Evolutionary conservation across 2,797 vertebrate species (phyloP), one percentile per base, ranked within the genome.

Genomic region (Oryzias sinensis): DNA sequence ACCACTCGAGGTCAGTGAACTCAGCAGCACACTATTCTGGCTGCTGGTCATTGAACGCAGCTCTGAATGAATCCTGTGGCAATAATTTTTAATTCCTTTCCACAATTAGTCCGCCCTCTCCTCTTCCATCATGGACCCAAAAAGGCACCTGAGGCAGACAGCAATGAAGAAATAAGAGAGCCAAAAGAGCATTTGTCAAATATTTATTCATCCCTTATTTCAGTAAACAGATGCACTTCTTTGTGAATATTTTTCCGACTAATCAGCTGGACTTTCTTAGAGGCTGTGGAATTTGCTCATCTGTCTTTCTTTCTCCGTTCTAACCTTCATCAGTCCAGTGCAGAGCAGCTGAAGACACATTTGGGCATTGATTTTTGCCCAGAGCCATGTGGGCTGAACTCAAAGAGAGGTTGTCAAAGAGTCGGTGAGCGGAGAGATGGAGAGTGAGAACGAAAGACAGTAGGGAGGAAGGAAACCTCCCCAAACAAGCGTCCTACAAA

Each of bases 31-130:
- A 66, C 56, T 70, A 57, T 61, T 68, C 73, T 92, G 92, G 93
- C 91, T 93, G 93, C 91, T 92, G 88, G 93, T 94, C 83, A 95
- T 92, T 92, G 92, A 91, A 92, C 91, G 66, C 47, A 59, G 67
- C 52, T 72, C 69, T 68, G 65, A 75, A 79, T 89, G 91, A 92
- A 90, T 93, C 90, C 91, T 90, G 87, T 87, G 89, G 91, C 85
- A 92, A 91, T 92, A 93, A 93, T 94, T 89, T 95, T 94, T 94
- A 94, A 95, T 96, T 94, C 91, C 92, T 73, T 93, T 93, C 91
- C 93, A 92, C 93, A 93, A 95, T 94, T 94, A 94, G 91, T 90
- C 89, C 77, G 65, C 91, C 82, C 90, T 91, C 87, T 66, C 86
- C 65, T 84, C 89, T 94, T 93, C 37, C 86, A 90, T 92, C 88